Evolutionary conservation across 2,888 invertebrate species (phyloP).

Genomic region (Agapostemon virescens): DNA sequence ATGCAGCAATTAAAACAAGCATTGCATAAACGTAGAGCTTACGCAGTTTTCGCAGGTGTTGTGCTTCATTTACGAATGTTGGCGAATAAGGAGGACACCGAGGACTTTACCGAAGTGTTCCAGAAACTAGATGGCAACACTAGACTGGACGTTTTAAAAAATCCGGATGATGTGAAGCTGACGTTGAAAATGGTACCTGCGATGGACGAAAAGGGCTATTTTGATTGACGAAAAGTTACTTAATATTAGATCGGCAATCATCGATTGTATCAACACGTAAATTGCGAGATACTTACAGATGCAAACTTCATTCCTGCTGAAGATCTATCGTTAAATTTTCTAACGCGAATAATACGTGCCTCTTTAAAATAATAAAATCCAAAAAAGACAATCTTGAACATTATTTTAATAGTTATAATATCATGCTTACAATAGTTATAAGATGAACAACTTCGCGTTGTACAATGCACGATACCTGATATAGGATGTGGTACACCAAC

Average conservation of each 20-base stretch:
- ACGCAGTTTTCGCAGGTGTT: constrained; percentile 60
- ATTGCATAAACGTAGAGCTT: constrained; percentile 65
- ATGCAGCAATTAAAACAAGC: constrained; percentile 60
- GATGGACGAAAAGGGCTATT: constrained; percentile 63
- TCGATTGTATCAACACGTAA: no score
- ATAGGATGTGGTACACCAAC: no score
- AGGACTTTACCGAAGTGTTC: constrained; percentile 57
- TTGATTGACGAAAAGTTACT: constrained; percentile 59
- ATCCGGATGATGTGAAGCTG: constrained; percentile 52
- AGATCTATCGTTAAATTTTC: neutral
- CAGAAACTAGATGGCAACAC: constrained; percentile 42
- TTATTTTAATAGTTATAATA: no score
- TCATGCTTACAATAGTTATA: no score
- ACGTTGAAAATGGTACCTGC: constrained; percentile 59
- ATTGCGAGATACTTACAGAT: no score
- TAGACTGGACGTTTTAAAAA: constrained; percentile 67
- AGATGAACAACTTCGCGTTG: no score
- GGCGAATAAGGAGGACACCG: constrained; percentile 58
- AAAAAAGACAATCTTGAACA: no score
- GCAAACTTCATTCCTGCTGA: no score
- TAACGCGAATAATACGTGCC: neutral
- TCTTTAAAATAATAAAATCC: no score
- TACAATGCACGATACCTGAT: no score
- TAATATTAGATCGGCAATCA: no score
- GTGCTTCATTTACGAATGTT: constrained; percentile 66